These are phyloP conservation scores for Rotaria magnacalcarata DNA, from an alignment of 2,888 invertebrate species.

Conservation along the genomic window DNA sequence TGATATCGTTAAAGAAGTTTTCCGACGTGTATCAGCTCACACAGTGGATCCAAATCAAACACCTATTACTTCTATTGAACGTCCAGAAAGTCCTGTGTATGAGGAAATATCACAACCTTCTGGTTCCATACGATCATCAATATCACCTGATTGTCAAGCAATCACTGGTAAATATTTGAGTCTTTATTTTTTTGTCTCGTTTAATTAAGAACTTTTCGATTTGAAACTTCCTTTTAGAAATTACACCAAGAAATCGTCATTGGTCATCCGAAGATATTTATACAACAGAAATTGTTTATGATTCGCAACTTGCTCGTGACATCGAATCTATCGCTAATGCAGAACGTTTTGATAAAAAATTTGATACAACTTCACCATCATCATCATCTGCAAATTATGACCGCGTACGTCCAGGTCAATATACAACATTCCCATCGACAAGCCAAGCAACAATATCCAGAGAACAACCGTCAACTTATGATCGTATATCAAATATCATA, in stretches of 20 bases:
- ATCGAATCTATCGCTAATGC: background rate
- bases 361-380: background rate
- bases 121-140: background rate
- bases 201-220: background rate
- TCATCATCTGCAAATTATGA: background rate
- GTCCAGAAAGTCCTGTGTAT: background rate
- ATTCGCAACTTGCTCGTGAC: background rate
- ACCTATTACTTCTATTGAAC: background rate
- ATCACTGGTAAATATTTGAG: background rate
- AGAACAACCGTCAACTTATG: background rate
- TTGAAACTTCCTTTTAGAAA: background rate
- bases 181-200: background rate
- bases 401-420: conserved; percentile 9
- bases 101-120: background rate
- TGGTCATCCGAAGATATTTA: conserved; percentile 6
- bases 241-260: background rate
- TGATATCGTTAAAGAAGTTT: conserved; percentile 26
- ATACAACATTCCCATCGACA: background rate
- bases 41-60: background rate
- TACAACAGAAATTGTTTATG: conserved; percentile 2
- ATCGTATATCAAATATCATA: background rate
- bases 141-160: background rate
- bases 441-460: background rate
- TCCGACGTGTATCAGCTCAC: conserved; percentile 14
- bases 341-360: background rate